These are phyloP conservation scores for Acropternis orthonyx DNA, from an alignment of 2,797 vertebrate species.

Conservation along the genomic window DNA sequence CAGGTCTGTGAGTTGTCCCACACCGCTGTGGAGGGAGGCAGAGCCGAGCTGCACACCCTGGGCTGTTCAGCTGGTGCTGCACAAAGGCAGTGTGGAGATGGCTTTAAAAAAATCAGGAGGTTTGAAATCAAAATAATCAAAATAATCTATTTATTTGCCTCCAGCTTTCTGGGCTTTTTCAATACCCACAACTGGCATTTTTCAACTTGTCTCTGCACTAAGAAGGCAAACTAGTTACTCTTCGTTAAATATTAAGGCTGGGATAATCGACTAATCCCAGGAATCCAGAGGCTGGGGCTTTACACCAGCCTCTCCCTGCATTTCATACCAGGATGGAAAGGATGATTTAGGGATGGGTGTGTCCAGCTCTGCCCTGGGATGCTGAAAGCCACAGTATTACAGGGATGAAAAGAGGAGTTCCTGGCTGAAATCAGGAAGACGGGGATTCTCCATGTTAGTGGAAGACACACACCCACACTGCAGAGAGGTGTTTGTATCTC, in stretches of 20 bases:
- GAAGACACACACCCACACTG: not conserved
- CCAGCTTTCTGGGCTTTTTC: not conserved
- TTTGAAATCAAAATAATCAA: not conserved
- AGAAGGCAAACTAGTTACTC: not conserved
- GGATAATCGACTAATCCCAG: not conserved
- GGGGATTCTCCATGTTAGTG: not conserved
- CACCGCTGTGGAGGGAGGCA: not conserved
- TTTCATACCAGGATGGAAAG: not conserved
- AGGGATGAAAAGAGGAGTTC: not conserved
- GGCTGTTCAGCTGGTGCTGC: rapidly evolving
- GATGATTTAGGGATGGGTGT: not conserved
- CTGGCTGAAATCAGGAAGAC: not conserved
- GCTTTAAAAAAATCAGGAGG: not conserved
- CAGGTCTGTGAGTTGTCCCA: not conserved
- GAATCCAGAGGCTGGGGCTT: not conserved
- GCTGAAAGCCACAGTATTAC: not conserved
- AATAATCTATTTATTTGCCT: not conserved
- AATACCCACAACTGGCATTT: not conserved
- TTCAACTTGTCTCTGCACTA: not conserved
- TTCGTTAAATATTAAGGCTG: not conserved
- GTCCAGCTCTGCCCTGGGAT: not conserved
- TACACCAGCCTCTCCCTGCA: not conserved
- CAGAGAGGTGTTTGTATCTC: not conserved
- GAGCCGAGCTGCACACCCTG: not conserved
- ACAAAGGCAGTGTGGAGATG: not conserved